Percentiles rank a stretch among this genome's conserved stretches.
Evolutionary conservation across 2,888 invertebrate genomes (phyloP).

Genomic region (Cryptus viduatorius): DNA sequence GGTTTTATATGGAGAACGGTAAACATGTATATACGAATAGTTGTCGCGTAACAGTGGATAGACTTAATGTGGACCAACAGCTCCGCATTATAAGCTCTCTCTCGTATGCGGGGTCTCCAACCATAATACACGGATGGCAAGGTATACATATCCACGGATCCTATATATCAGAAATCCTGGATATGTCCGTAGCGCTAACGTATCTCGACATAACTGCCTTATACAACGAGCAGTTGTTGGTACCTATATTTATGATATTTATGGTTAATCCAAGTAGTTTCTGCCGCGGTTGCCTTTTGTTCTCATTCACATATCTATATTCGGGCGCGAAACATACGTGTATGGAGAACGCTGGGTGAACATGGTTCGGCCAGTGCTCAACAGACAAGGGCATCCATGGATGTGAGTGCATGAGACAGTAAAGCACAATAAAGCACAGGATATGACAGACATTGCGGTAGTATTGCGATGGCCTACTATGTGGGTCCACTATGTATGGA

Average conservation of each 20-base stretch:
- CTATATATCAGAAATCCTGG: slow-evolving; percentile 16
- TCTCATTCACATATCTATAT: slow-evolving; percentile 22
- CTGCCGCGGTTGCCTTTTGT: slow-evolving; percentile 41
- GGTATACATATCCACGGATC: background rate
- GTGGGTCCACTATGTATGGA: background rate
- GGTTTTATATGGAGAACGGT: background rate
- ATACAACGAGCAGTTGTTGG: slow-evolving; percentile 35
- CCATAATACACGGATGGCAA: background rate
- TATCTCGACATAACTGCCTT: slow-evolving; percentile 34
- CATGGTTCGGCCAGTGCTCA: no score
- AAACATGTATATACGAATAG: slow-evolving; percentile 9
- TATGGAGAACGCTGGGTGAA: background rate
- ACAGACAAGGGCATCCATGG: no score
- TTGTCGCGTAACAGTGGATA: slow-evolving; percentile 39
- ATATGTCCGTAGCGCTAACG: slow-evolving; percentile 46
- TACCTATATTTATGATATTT: slow-evolving; percentile 56
- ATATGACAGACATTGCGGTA: background rate
- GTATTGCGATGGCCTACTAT: slow-evolving; percentile 33
- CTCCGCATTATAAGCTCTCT: slow-evolving; percentile 47
- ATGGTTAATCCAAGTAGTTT: slow-evolving; percentile 53
- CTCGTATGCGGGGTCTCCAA: slow-evolving; percentile 22
- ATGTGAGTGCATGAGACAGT: background rate
- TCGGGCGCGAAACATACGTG: background rate
- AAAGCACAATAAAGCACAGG: slow-evolving; percentile 7
- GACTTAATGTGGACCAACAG: slow-evolving; percentile 49